Evolutionary conservation across 2,797 vertebrate species (phyloP).

Genomic region (Liasis olivaceus): DNA sequence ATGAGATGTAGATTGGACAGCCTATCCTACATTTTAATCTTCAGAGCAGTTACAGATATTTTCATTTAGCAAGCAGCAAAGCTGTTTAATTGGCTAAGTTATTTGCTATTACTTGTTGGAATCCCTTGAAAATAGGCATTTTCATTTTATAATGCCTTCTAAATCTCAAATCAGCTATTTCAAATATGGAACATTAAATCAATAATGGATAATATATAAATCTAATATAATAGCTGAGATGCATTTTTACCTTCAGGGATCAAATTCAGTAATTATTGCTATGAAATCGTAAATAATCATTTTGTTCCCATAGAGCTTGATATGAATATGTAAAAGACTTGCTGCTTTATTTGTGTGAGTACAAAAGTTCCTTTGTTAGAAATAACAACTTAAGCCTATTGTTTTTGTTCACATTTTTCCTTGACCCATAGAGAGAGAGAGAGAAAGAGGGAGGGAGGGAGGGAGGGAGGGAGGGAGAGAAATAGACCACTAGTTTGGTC

Average conservation of each 20-base stretch:
- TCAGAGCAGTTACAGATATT: conserved; percentile 55
- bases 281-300: conserved; percentile 43
- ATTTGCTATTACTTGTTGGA: conserved; percentile 59
- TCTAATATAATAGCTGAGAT: conserved; percentile 47
- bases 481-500: not conserved
- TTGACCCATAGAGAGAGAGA: not conserved
- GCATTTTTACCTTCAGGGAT: conserved; percentile 17
- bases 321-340: conserved; percentile 26
- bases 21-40: conserved; percentile 1
- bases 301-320: conserved; percentile 42
- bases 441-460: no score
- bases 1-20: not conserved
- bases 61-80: conserved; percentile 47
- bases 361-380: not conserved
- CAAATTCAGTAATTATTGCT: conserved; percentile 35
- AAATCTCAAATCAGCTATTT: conserved; percentile 58
- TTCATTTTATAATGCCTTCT: conserved; percentile 59
- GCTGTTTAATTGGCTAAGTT: conserved; percentile 54
- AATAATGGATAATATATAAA: conserved; percentile 57
- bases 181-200: conserved; percentile 57
- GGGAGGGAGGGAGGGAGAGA: no score
- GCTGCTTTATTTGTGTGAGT: not conserved
- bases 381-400: conserved; percentile 13
- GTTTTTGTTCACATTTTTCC: not conserved
- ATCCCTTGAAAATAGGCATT: conserved; percentile 42